phyloP scores from a whole-genome alignment of 30 jellyfish, hydroid and myxozoan genomes.

The Haliclystus octoradiatus region DNA sequence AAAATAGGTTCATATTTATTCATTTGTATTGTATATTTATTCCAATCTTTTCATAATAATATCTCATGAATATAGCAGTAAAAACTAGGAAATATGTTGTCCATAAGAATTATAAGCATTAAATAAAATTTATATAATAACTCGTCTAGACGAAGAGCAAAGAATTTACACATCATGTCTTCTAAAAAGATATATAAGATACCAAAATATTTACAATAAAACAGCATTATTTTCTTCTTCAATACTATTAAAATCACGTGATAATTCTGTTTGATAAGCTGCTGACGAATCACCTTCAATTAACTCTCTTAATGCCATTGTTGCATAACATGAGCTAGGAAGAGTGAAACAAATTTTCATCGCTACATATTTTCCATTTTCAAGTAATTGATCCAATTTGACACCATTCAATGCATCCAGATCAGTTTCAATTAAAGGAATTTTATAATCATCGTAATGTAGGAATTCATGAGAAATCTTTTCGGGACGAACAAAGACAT shows the following conservation, averaged over 20 bases:
- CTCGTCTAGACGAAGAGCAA: too few species aligned
- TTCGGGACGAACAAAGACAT: slow-evolving; percentile 55
- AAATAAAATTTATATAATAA: too few species aligned
- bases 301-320: slow-evolving; percentile 83
- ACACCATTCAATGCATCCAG: slow-evolving; percentile 23
- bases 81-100: too few species aligned
- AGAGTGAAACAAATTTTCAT: slow-evolving; percentile 50
- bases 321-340: slow-evolving; percentile 94
- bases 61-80: too few species aligned
- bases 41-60: too few species aligned
- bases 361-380: slow-evolving; percentile 53
- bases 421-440: slow-evolving; percentile 66
- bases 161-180: too few species aligned
- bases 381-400: neutral
- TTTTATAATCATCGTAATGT: slow-evolving; percentile 55
- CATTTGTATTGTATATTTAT: too few species aligned
- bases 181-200: too few species aligned
- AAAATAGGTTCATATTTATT: too few species aligned
- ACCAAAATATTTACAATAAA: too few species aligned
- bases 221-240: too few species aligned
- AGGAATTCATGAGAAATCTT: slow-evolving; percentile 18
- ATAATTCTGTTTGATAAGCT: neutral
- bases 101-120: too few species aligned
- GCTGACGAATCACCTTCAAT: slow-evolving; percentile 17
- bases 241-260: neutral